Percentiles rank a stretch among this genome's conserved stretches.
Conservation (phyloP, 2,113 vertebrate genomes). For the Anoplopoma fimbria region DNA sequence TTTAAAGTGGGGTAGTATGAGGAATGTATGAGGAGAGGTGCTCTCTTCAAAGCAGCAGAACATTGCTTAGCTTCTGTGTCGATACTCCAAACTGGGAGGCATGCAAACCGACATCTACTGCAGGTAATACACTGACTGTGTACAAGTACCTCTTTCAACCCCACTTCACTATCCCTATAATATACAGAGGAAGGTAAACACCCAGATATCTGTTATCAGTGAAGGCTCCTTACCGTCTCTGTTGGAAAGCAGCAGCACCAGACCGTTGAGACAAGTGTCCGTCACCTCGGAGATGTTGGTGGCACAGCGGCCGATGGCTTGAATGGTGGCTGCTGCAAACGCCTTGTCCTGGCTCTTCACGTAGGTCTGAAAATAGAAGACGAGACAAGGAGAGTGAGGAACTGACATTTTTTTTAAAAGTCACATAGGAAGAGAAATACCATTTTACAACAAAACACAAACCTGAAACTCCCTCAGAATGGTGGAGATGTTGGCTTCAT, state of each 20-base stretch:
- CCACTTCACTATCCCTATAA: not conserved
- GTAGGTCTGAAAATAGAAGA: constrained; percentile 87
- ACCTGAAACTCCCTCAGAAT: constrained; percentile 98
- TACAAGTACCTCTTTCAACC: not conserved
- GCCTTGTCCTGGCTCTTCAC: constrained; percentile 98
- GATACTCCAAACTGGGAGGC: too few relatives aligned
- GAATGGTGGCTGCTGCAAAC: constrained; percentile 96
- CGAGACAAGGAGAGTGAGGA: not conserved
- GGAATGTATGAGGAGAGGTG: not conserved
- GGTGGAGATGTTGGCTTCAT: constrained; percentile 96
- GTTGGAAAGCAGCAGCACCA: constrained; percentile 95
- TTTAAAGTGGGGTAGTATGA: not conserved
- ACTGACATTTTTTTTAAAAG: too few relatives aligned
- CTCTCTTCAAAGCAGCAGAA: not conserved
- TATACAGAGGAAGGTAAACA: not conserved
- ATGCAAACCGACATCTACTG: too few relatives aligned
- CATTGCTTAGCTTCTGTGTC: not conserved
- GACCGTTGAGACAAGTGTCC: constrained; percentile 94
- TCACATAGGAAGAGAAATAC: not conserved
- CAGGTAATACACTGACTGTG: too few relatives aligned
- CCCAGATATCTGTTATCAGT: not conserved
- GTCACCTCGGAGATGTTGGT: constrained; percentile 95
- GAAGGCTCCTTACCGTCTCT: constrained; percentile 88
- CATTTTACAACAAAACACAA: constrained; percentile 3
- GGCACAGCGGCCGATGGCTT: constrained; percentile 96